Percentiles rank a stretch among this genome's conserved stretches.
phyloP scores from a whole-genome alignment of 2,113 vertebrate species.

The Ammodytes dubius region DNA sequence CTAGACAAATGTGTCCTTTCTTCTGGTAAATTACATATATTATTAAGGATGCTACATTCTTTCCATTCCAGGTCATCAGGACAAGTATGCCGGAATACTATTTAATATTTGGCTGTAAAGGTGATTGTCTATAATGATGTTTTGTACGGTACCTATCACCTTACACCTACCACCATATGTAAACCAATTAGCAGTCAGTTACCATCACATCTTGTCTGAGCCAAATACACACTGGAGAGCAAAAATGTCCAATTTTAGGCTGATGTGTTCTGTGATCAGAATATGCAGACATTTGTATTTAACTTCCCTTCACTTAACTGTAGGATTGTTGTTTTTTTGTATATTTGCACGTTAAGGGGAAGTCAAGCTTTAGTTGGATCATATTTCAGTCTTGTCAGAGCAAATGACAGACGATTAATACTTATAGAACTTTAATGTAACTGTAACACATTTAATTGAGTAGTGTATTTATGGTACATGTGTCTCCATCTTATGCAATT shows the following conservation, averaged over 20 bases:
- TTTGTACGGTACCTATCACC: too few relatives aligned
- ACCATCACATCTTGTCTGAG: background rate
- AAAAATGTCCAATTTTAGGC: background rate
- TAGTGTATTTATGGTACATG: too few relatives aligned
- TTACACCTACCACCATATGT: background rate
- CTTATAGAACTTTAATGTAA: background rate
- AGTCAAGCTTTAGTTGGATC: background rate
- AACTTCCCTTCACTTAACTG: background rate
- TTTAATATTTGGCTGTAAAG: too few relatives aligned
- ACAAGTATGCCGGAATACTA: too few relatives aligned
- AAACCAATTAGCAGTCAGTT: background rate
- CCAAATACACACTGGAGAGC: background rate
- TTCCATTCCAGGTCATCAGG: too few relatives aligned
- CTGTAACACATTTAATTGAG: too few relatives aligned
- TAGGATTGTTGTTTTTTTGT: background rate
- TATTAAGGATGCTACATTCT: too few relatives aligned
- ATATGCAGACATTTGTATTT: too few relatives aligned
- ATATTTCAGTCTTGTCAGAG: background rate
- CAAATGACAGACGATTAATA: background rate
- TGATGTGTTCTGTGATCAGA: background rate
- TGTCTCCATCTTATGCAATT: too few relatives aligned
- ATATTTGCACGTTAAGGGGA: background rate
- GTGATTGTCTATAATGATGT: too few relatives aligned
- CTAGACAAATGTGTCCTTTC: too few relatives aligned
- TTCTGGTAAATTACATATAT: too few relatives aligned